Base-by-base conservation (phyloP, 2,888 invertebrate genomes). In the Sipha maydis region DNA sequence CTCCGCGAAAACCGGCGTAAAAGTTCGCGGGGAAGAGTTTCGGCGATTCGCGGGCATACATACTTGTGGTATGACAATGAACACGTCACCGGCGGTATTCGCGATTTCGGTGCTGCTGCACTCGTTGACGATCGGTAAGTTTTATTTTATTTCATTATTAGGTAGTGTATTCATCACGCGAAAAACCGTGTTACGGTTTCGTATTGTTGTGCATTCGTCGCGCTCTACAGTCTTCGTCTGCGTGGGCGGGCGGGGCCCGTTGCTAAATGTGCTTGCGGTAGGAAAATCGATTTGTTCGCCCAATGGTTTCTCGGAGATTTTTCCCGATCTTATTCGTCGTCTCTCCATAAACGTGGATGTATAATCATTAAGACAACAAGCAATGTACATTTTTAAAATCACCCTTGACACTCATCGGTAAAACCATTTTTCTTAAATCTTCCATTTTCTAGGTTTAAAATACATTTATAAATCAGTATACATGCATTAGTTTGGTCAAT, bases 1-100 rank as follows among this genome's bases (percentile, higher is more conserved):
- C 61, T 80, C 75, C 79, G 34, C 73, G 75, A 14, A 80, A 80
- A 61, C 86, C 86, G 75, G 80, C 86, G 75, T 88, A 86, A 79
- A 48, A 71, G 28, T 38, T 31, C 14, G 71, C 31, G 14, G 21
- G 28, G 61, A 69, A n/a, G 71, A 28, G 71, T 28, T 28, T n/a
- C n/a, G 17, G 67, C 67, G n/a, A 67, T 25, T n/a, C 67, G n/a
- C 11, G 71, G 28, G 28, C 11, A 9, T 28, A 75, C 4, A 34
- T 21, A 76, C 76, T n/a, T 41, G 38, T 7, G 61, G 14, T 48
- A 14, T 14, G 31, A 77, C 21, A 14, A 85, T 76, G 85, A 85
- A 78, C 34, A 76, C 48, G 19, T 78, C 85, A 34, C 38, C 85
- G n/a, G n/a, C 28, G 21, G 3, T n/a, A 7, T 11, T 79, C n/a